phyloP scores from a whole-genome alignment of 2,113 vertebrate genomes.

The Salvelinus alpinus region DNA sequence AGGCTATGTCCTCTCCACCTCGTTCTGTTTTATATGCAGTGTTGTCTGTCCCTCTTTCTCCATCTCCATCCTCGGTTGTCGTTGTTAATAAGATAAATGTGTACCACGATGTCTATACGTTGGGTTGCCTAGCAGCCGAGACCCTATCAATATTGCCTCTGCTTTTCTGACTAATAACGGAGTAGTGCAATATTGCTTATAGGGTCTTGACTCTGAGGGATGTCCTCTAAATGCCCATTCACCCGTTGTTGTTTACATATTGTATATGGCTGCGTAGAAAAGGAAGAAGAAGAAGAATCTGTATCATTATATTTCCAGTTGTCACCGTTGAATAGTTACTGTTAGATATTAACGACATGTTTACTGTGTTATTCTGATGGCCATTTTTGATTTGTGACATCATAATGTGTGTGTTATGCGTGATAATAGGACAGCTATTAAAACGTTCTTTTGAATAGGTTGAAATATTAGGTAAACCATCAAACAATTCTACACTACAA shows the following conservation, averaged over 20 bases:
- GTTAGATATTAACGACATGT: not conserved
- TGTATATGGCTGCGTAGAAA: no score
- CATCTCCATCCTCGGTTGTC: not conserved
- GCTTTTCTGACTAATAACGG: conserved; percentile 81
- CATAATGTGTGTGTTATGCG: not conserved
- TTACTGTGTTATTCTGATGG: not conserved
- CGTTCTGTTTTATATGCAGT: not conserved
- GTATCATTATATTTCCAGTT: no score
- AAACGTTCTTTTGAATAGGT: no score
- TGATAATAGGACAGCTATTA: not conserved
- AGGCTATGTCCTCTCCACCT: not conserved
- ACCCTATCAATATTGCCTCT: conserved; percentile 97
- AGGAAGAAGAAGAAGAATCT: no score
- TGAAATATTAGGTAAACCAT: no score
- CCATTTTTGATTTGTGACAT: not conserved
- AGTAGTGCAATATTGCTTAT: conserved; percentile 99
- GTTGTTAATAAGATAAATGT: conserved; percentile 12
- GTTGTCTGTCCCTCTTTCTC: not conserved
- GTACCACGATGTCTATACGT: not conserved
- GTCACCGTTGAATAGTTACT: not conserved
- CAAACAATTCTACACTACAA: no score
- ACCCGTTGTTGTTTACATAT: conserved; percentile 12
- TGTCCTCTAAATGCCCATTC: conserved; percentile 35
- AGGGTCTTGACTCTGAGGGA: conserved; percentile 88
- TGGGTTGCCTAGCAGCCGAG: conserved; percentile 75